Percentiles rank a stretch among this genome's conserved stretches.
These are phyloP conservation scores for Halichoeres trimaculatus DNA, from an alignment of 2,113 vertebrate species.

Conservation along the genomic window DNA sequence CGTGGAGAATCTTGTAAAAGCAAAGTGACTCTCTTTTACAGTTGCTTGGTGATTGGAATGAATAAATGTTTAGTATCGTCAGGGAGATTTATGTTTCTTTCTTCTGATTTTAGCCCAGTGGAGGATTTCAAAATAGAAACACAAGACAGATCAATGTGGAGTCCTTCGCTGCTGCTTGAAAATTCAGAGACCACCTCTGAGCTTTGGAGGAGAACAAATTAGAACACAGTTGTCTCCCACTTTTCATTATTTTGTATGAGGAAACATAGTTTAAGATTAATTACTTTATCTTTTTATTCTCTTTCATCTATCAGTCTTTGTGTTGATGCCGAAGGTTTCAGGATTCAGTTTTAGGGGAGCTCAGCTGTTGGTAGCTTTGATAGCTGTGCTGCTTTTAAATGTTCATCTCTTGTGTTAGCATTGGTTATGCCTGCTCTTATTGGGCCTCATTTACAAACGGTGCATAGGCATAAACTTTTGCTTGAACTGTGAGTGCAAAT, in stretches of 20 bases:
- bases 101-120: constrained; percentile 3
- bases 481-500: too few species aligned
- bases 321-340: too few species aligned
- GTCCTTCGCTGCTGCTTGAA: constrained; percentile 29
- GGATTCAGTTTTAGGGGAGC: too few species aligned
- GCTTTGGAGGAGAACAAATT: background rate
- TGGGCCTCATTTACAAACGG: too few species aligned
- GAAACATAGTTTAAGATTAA: background rate
- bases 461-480: too few species aligned
- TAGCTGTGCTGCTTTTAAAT: too few species aligned
- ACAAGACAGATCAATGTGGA: constrained; percentile 22
- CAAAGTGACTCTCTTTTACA: background rate
- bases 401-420: too few species aligned
- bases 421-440: too few species aligned
- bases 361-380: too few species aligned
- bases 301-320: too few species aligned
- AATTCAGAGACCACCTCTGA: background rate
- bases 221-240: background rate
- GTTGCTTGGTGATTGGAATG: background rate
- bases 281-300: background rate
- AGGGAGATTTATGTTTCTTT: constrained; percentile 1
- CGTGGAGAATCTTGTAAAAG: constrained; percentile 1
- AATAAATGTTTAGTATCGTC: constrained; percentile 5
- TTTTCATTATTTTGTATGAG: background rate
- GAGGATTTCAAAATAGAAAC: constrained; percentile 10